phyloP scores from a whole-genome alignment of 30 jellyfish, hydroid and myxozoan species.

The Hydra vulgaris region DNA sequence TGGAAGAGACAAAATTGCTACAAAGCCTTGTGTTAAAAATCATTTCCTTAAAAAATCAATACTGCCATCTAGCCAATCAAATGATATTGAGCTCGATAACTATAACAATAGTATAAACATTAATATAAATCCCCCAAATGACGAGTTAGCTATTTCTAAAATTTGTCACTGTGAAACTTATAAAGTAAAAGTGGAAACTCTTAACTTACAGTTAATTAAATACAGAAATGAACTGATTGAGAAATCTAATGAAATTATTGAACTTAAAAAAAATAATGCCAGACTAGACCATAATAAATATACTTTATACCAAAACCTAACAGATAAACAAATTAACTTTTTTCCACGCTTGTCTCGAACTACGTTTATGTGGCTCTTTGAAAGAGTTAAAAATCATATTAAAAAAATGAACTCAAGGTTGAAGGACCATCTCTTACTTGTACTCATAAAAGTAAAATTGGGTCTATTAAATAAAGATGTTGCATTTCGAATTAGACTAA shows the following conservation, averaged over 20 bases:
- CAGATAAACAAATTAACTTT: not conserved
- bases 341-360: not conserved
- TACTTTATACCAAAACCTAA: not conserved
- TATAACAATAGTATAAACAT: not conserved
- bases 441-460: not conserved
- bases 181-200: not conserved
- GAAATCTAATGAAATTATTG: not conserved
- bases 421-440: not conserved
- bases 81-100: not conserved
- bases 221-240: not conserved
- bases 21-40: not conserved
- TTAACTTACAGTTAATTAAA: not conserved
- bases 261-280: not conserved
- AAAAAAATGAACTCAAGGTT: not conserved
- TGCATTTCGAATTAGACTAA: not conserved
- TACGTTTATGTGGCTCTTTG: not conserved
- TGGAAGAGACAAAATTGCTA: not conserved
- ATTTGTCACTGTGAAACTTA: not conserved
- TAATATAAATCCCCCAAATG: not conserved
- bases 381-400: not conserved
- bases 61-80: not conserved
- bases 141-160: not conserved
- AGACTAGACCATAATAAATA: no score
- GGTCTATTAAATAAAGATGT: not conserved
- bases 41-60: no score